phyloP scores from a whole-genome alignment of 1,140 invertebrate species.

The Chionoecetes opilio region DNA sequence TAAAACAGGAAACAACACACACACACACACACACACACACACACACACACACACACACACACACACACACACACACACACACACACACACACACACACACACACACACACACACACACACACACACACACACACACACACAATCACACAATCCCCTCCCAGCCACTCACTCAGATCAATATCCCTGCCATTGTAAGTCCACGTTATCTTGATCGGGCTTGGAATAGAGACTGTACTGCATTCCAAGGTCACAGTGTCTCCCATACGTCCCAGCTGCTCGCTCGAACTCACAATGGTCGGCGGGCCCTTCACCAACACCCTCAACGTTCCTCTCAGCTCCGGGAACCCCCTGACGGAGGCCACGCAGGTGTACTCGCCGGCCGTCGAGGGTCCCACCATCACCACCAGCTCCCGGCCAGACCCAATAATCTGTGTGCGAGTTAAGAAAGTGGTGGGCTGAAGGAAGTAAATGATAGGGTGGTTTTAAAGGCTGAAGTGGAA shows the following conservation, averaged over 20 bases:
- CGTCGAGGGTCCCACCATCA: conserved; percentile 37
- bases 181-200: conserved; percentile 56
- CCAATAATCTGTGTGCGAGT: conserved; percentile 50
- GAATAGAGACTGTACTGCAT: conserved; percentile 65
- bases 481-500: not conserved
- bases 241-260: conserved; percentile 60
- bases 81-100: not conserved
- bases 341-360: conserved; percentile 61
- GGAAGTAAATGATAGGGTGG: not conserved
- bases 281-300: conserved; percentile 59
- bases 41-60: not conserved
- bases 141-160: not conserved
- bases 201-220: conserved; percentile 64
- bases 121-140: not conserved
- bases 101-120: not conserved
- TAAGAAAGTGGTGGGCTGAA: not conserved
- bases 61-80: not conserved
- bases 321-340: conserved; percentile 43
- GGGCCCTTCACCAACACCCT: conserved; percentile 62
- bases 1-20: not conserved
- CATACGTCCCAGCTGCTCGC: conserved; percentile 61
- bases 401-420: conserved; percentile 3
- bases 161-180: not conserved
- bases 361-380: conserved; percentile 56
- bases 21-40: not conserved